Conservation (phyloP, 2,888 invertebrate genomes). For the Acrobasis suavella region DNA sequence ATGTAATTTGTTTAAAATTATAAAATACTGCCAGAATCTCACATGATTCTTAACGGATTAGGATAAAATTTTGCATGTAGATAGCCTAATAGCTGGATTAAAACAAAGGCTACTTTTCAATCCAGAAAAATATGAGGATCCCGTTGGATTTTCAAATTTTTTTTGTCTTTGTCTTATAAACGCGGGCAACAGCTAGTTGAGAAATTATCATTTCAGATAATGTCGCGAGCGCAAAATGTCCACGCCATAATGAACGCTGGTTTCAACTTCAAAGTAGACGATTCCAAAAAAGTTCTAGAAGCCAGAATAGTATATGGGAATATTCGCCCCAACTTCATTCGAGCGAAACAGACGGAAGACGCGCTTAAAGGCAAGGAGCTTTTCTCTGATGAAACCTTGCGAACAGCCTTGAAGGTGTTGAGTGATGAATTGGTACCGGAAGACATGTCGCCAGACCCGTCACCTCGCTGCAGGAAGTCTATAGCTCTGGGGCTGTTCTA, state of each 20-base stretch:
- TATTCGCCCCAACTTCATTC: slow-evolving; percentile 79
- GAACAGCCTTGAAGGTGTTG: slow-evolving; percentile 77
- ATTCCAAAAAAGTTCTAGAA: slow-evolving; percentile 59
- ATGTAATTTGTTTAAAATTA: no score
- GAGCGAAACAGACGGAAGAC: slow-evolving; percentile 83
- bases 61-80: no score
- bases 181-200: not conserved
- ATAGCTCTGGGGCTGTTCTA: slow-evolving; percentile 91
- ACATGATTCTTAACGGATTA: no score
- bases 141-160: no score
- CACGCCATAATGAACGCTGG: slow-evolving; percentile 91
- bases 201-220: slow-evolving; percentile 80
- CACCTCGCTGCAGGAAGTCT: slow-evolving; percentile 85
- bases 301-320: slow-evolving; percentile 86
- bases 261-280: slow-evolving; percentile 83
- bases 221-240: slow-evolving; percentile 88
- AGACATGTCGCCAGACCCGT: slow-evolving; percentile 84
- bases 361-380: slow-evolving; percentile 66
- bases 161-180: no score
- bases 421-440: slow-evolving; percentile 85
- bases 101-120: no score
- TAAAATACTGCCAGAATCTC: no score
- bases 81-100: no score
- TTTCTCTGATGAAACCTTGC: slow-evolving; percentile 66
- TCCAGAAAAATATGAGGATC: no score